Evolutionary conservation across 2,113 vertebrate genomes (phyloP), one percentile per base, ranked within the genome.

Genomic region (Pardalotus punctatus): DNA sequence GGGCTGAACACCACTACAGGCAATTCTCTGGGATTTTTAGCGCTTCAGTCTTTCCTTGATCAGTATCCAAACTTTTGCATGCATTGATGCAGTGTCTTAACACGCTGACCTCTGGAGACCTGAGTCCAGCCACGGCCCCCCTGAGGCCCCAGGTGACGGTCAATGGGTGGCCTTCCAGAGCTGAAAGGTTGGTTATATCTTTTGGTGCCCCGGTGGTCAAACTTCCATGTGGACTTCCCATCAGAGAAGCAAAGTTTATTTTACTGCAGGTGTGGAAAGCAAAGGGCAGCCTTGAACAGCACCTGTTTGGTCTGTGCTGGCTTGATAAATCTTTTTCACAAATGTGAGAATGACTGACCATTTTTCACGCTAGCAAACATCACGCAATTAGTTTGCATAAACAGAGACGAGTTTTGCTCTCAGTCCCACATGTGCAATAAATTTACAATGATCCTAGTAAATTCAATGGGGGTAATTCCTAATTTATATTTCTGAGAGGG

Each of bases 181-280:
- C 88, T 86, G 69, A 81, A 70, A 38, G 6, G 6, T 35, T 81
- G 53, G 33, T 62, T 66, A 29, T 8, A 48, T 20, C 60, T 86
- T 54, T 31, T 78, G 64, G 71, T 83, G 77, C 69, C 60, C 79
- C 0, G 14, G 74, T 85, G 62, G 58, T 87, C 79, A 48, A 15
- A 60, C 6, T 18, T 78, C 79, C 90, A 94, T 48, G 66, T 89
- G 90, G 80, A 79, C 81, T 92, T 94, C 60, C 86, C 86, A 81
- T 94, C 83, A 94, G 80, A 84, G 64, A 73, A 67, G 42, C 27
- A 78, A 93, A 81, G 65, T 50, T 84, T 91, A 72, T 94, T 96
- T 96, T 94, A 81, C 73, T 81, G 81, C 93, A 93, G 93, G 79
- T 96, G 88, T 82, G 76, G 85, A 88, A 94, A 90, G 86, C 85